Base-by-base conservation (phyloP, 2,888 invertebrate genomes). In the Lasioglossum villosulum region DNA sequence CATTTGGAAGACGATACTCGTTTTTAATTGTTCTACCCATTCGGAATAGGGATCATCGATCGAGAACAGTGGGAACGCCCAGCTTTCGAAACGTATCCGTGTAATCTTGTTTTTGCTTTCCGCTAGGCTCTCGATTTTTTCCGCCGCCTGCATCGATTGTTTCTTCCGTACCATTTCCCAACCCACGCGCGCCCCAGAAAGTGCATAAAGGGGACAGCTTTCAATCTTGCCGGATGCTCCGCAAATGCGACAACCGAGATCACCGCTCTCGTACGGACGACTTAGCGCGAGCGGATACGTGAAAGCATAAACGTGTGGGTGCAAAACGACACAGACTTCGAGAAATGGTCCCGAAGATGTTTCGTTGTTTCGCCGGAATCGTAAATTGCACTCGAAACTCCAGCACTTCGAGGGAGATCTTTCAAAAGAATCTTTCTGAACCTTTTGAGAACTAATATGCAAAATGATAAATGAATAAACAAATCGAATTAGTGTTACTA, bases 91-190 rank as follows among this genome's bases (percentile, higher is more conserved):
- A 19, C 39, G 66, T 14, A 34, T 74, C 10, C 30, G 42, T 27
- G 72, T 71, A 72, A 83, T 83, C 81, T 56, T 71, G 59, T 72
- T 72, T 8, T 19, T 37, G 16, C 63, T 52, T 48, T 23, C 23
- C 16, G 16, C 14, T 6, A 34, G 14, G 23, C 30, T 34, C 30
- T 23, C 30, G 16, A 45, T 73, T 78, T 73, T 27, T 23, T 34
- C 68, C 12, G 1, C 68, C 68, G 1, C 8, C 23, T 68, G 23
- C 23, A 48, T 73, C 84, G 79, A 76, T 78, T 79, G 78, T 76
- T 82, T 79, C 76, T 68, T 78, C 66, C 84, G 52, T 70, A 16
- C 23, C 66, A 34, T 76, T 68, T 68, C 48, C 48, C 76, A 8
- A 16, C n/a, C 56, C 56, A 39, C 39, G n/a, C 39, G 14, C 39